These are phyloP conservation scores for Crax fasciolata DNA, from an alignment of 2,797 vertebrate species.

Conservation along the genomic window DNA sequence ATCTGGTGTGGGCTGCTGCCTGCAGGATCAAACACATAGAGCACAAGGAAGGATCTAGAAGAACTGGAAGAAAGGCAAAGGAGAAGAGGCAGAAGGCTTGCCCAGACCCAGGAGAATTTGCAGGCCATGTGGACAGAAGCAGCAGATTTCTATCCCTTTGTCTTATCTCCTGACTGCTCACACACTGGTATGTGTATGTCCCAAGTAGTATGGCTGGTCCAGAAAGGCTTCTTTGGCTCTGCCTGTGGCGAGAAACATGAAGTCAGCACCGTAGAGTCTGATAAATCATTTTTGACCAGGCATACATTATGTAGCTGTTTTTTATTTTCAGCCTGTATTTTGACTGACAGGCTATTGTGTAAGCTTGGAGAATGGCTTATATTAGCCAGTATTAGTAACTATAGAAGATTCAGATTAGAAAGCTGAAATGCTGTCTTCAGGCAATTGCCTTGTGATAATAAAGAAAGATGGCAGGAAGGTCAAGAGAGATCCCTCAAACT, in stretches of 20 bases:
- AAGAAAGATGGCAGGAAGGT: background rate
- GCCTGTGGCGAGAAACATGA: background rate
- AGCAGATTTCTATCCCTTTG: background rate
- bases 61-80: background rate
- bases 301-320: background rate
- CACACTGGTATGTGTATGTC: too few relatives aligned
- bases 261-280: background rate
- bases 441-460: background rate
- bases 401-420: background rate
- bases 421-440: background rate
- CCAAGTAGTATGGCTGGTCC: fast-evolving
- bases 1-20: background rate
- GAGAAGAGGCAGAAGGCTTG: background rate
- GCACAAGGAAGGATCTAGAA: background rate
- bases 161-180: background rate
- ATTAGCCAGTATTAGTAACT: background rate
- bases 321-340: background rate
- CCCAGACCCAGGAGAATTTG: background rate
- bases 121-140: background rate
- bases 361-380: background rate
- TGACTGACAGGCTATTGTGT: background rate
- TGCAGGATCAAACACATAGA: background rate
- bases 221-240: background rate
- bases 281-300: background rate
- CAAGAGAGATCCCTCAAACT: background rate